These are phyloP conservation scores for Hypolimnas misippus DNA, from an alignment of 2,888 invertebrate species.

Conservation along the genomic window DNA sequence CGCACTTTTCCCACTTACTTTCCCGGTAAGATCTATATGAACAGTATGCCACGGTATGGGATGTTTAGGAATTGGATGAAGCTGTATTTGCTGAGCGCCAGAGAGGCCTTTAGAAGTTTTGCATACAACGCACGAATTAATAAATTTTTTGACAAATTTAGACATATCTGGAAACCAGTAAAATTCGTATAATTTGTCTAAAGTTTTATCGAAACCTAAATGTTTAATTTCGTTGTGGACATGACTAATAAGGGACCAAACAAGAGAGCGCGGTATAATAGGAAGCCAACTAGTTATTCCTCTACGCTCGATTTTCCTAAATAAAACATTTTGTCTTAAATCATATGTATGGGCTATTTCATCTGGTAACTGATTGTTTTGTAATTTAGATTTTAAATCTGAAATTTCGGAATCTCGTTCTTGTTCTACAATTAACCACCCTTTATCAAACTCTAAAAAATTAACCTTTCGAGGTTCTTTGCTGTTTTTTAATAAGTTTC, in stretches of 20 bases:
- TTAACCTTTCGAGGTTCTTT: not conserved
- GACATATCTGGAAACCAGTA: constrained; percentile 48
- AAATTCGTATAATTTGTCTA: constrained; percentile 45
- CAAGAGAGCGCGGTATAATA: constrained; percentile 17
- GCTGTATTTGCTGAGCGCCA: not conserved
- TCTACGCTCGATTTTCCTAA: too few relatives aligned
- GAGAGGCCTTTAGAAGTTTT: not conserved
- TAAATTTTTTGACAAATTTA: constrained; percentile 34
- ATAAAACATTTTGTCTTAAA: too few relatives aligned
- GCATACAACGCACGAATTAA: constrained; percentile 21
- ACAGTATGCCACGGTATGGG: not conserved
- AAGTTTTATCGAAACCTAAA: constrained; percentile 45
- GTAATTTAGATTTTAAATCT: not conserved
- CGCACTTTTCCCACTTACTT: not conserved
- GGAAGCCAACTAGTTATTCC: too few relatives aligned
- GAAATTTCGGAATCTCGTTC: not conserved
- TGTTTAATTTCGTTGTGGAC: constrained; percentile 44
- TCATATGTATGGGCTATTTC: too few relatives aligned
- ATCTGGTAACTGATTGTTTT: too few relatives aligned
- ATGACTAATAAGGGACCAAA: constrained; percentile 46
- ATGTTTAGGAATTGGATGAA: not conserved
- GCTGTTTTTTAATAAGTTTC: not conserved
- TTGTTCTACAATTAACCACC: not conserved
- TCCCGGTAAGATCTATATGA: not conserved
- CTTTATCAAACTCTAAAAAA: too few relatives aligned